Percentiles rank a stretch among this genome's conserved stretches.
Evolutionary conservation across 2,797 vertebrate species (phyloP).

Genomic region (Mus caroli): DNA sequence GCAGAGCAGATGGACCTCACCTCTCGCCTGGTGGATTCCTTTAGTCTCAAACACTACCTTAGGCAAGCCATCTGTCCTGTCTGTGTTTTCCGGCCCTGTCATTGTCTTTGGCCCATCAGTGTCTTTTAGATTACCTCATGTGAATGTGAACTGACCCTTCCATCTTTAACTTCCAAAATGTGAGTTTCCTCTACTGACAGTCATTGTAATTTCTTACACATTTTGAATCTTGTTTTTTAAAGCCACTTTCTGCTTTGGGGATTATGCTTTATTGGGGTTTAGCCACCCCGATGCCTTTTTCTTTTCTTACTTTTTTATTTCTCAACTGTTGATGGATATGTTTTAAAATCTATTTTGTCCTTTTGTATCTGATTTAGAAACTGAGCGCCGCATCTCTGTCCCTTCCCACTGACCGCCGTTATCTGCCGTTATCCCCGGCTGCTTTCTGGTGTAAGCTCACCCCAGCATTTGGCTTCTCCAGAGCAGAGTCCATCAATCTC

Average conservation of each 20-base stretch:
- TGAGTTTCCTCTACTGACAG: not conserved
- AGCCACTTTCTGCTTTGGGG: not conserved
- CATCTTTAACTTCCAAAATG: conserved; percentile 5
- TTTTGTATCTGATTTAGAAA: not conserved
- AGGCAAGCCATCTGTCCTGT: not conserved
- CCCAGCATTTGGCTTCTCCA: not conserved
- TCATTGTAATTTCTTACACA: not conserved
- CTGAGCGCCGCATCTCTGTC: not conserved
- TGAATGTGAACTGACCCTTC: not conserved
- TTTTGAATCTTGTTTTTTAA: not conserved
- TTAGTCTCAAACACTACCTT: not conserved
- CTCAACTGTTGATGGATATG: not conserved
- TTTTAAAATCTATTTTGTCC: not conserved
- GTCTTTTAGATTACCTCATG: not conserved
- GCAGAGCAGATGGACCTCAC: not conserved
- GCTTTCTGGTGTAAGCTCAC: not conserved
- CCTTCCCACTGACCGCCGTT: not conserved
- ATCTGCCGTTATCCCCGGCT: not conserved
- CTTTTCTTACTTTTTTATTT: not conserved
- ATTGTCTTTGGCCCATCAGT: not conserved
- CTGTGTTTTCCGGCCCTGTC: not conserved
- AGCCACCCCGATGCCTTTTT: not conserved
- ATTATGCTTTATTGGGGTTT: not conserved
- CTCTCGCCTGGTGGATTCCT: not conserved
- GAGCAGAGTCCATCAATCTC: not conserved